Conservation (phyloP, 2,888 invertebrate species). For the Tinea trinotella region DNA sequence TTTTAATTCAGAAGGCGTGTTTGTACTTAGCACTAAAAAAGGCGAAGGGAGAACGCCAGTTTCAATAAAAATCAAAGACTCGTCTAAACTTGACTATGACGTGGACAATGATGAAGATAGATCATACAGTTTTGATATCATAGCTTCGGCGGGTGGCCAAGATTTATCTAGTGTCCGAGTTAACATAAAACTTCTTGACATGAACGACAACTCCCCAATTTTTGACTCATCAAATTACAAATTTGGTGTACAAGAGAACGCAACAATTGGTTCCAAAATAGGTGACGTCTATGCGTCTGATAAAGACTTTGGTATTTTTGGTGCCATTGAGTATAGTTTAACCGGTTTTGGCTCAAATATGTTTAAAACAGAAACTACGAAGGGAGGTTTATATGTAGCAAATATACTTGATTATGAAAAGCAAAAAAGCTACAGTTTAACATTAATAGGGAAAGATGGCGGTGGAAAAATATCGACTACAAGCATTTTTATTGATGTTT, state of each 20-base stretch:
- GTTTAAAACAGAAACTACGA: slow-evolving; percentile 77
- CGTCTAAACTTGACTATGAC: slow-evolving; percentile 80
- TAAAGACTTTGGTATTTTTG: slow-evolving; percentile 80
- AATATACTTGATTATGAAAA: slow-evolving; percentile 82
- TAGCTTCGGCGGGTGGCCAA: slow-evolving; percentile 68
- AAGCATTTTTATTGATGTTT: slow-evolving; percentile 78
- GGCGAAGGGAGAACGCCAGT: slow-evolving; percentile 83
- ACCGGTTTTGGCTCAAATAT: slow-evolving; percentile 86
- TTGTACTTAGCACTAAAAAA: slow-evolving; percentile 75
- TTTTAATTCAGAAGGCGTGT: slow-evolving; percentile 71
- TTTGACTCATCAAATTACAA: slow-evolving; percentile 77
- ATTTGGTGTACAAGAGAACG: slow-evolving; percentile 77
- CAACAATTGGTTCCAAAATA: slow-evolving; percentile 73
- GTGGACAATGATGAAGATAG: slow-evolving; percentile 72
- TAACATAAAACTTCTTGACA: slow-evolving; percentile 78
- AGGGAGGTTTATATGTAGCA: slow-evolving; percentile 78
- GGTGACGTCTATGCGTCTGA: slow-evolving; percentile 79
- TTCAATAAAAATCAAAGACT: slow-evolving; percentile 78
- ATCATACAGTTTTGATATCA: slow-evolving; percentile 77
- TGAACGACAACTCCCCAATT: slow-evolving; percentile 84
- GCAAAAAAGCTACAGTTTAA: slow-evolving; percentile 84
- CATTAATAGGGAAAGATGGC: slow-evolving; percentile 85
- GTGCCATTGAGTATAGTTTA: slow-evolving; percentile 79
- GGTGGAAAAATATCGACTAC: slow-evolving; percentile 81
- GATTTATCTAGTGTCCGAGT: slow-evolving; percentile 75